These are phyloP conservation scores for Odiellus spinosus DNA, from an alignment of 2,888 invertebrate genomes.

Conservation along the genomic window DNA sequence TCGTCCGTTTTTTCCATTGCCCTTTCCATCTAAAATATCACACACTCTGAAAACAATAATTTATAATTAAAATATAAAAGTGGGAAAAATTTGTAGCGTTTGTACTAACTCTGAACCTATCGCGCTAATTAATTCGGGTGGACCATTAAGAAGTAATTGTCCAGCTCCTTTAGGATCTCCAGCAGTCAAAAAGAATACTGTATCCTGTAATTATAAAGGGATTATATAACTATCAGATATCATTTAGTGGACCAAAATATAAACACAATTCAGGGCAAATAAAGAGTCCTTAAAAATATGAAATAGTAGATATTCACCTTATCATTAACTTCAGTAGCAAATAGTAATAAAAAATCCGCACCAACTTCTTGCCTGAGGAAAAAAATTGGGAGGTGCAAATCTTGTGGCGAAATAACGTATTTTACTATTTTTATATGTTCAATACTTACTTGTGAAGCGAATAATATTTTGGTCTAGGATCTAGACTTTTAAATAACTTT, in stretches of 20 bases:
- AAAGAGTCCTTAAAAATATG: too few species aligned
- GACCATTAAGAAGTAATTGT: constrained; percentile 38
- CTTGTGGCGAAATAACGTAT: neutral
- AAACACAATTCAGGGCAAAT: too few species aligned
- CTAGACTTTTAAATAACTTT: constrained; percentile 37
- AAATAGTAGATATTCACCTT: too few species aligned
- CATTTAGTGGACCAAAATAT: too few species aligned
- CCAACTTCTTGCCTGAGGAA: constrained; percentile 52
- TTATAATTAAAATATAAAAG: neutral
- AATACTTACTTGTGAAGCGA: constrained; percentile 25
- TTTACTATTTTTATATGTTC: too few species aligned
- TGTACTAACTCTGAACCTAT: constrained; percentile 45
- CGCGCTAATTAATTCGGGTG: constrained; percentile 35
- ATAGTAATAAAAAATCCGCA: constrained; percentile 52
- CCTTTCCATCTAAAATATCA: constrained; percentile 54
- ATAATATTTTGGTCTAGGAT: constrained; percentile 16
- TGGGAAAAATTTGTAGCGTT: neutral
- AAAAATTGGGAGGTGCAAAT: neutral
- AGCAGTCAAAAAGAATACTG: constrained; percentile 50
- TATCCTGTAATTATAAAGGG: constrained; percentile 25
- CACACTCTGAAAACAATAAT: constrained; percentile 38
- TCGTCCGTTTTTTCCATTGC: constrained; percentile 51
- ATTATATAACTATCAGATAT: neutral
- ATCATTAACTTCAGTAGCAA: constrained; percentile 46
- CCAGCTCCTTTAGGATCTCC: constrained; percentile 49